Conservation (phyloP, 2,888 invertebrate genomes). For the Chydorus sphaericus region DNA sequence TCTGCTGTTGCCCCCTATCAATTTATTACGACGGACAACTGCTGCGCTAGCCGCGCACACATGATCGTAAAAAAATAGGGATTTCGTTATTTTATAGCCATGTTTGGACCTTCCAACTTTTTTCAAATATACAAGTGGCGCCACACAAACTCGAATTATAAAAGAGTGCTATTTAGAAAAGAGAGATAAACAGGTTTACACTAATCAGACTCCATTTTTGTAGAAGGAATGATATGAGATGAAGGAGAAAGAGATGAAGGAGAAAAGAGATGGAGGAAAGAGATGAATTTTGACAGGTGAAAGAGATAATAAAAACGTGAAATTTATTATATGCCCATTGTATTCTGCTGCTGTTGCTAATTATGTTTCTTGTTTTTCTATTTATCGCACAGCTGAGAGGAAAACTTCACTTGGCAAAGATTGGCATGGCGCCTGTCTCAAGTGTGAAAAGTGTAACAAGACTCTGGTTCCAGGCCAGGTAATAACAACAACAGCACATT, state of each 20-base stretch:
- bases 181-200: too few species aligned
- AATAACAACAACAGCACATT: not conserved
- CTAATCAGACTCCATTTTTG: too few species aligned
- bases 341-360: not conserved
- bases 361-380: slow-evolving; percentile 15
- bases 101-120: too few species aligned
- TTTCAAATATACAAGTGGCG: too few species aligned
- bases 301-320: not conserved
- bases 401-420: slow-evolving; percentile 54
- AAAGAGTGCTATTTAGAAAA: too few species aligned
- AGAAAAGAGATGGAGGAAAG: not conserved
- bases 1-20: too few species aligned
- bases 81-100: too few species aligned
- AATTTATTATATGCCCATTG: slow-evolving; percentile 2
- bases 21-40: too few species aligned
- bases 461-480: slow-evolving; percentile 43
- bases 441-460: slow-evolving; percentile 55
- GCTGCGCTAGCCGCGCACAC: too few species aligned
- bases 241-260: not conserved
- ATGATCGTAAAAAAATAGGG: too few species aligned
- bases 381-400: slow-evolving; percentile 44
- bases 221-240: too few species aligned
- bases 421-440: slow-evolving; percentile 50
- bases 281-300: not conserved
- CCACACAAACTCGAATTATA: too few species aligned